Evolutionary conservation across 2,113 vertebrate species (phyloP).

Genomic region (Chascanopsetta lugubris): DNA sequence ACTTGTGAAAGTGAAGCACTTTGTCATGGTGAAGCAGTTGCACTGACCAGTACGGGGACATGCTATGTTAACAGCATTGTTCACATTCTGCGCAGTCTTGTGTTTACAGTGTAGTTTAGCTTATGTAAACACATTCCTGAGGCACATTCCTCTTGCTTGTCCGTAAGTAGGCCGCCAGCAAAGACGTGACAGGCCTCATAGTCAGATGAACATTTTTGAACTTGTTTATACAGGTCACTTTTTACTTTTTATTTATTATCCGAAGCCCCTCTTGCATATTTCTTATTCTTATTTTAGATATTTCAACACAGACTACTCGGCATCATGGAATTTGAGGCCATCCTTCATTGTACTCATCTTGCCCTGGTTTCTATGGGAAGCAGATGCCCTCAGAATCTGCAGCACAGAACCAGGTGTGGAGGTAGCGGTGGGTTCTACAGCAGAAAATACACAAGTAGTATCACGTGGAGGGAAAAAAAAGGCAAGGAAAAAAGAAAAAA

Average conservation of each 20-base stretch:
- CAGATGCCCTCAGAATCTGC: slow-evolving; percentile 51
- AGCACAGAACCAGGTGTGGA: slow-evolving; percentile 53
- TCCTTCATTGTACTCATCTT: slow-evolving; percentile 46
- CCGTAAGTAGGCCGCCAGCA: slow-evolving; percentile 15
- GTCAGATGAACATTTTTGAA: slow-evolving; percentile 1
- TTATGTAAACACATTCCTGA: neutral
- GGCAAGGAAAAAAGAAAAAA: slow-evolving; percentile 32
- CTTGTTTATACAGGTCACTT: slow-evolving; percentile 6
- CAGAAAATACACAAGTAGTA: slow-evolving; percentile 67
- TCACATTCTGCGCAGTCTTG: neutral
- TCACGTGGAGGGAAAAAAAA: slow-evolving; percentile 45
- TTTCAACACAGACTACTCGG: slow-evolving; percentile 9
- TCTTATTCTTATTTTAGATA: slow-evolving; percentile 14
- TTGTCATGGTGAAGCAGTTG: neutral
- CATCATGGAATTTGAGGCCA: slow-evolving; percentile 44
- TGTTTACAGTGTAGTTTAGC: slow-evolving; percentile 10
- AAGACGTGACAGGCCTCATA: slow-evolving; percentile 11
- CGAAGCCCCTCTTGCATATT: neutral
- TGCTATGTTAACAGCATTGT: neutral
- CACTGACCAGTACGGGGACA: neutral
- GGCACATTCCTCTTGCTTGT: neutral
- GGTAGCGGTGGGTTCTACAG: slow-evolving; percentile 62
- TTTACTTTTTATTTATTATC: neutral
- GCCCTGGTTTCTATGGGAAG: slow-evolving; percentile 47
- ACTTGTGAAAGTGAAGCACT: neutral